Percentiles rank a stretch among this genome's conserved stretches.
Conservation (phyloP, 2,113 vertebrate species). For the Laticauda colubrina region DNA sequence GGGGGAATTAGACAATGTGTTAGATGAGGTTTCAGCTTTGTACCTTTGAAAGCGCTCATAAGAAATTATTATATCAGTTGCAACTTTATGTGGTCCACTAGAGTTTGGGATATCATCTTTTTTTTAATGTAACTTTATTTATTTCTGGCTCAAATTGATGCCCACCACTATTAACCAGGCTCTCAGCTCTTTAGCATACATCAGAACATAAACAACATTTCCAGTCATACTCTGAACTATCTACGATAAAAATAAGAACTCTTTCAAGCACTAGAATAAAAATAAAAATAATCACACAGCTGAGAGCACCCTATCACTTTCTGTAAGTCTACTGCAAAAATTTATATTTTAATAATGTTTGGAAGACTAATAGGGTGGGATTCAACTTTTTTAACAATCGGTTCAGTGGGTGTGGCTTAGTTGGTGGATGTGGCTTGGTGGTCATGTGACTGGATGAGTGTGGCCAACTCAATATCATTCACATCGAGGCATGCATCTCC, state of each 20-base stretch:
- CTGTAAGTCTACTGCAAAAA: not conserved
- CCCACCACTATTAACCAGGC: not conserved
- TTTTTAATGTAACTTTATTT: not conserved
- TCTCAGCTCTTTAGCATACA: not conserved
- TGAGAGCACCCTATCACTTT: not conserved
- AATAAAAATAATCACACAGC: not conserved
- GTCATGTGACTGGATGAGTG: too few relatives aligned
- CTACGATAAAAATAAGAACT: not conserved
- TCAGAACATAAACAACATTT: not conserved
- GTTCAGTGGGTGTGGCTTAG: too few relatives aligned
- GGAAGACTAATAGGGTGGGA: not conserved
- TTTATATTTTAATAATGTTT: not conserved
- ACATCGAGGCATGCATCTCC: too few relatives aligned
- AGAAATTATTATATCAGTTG: not conserved
- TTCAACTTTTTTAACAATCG: too few relatives aligned
- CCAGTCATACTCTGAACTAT: not conserved
- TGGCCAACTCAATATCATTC: too few relatives aligned
- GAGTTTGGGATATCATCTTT: not conserved
- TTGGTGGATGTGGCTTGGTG: too few relatives aligned
- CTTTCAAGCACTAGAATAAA: not conserved
- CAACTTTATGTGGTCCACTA: not conserved
- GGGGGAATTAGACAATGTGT: not conserved
- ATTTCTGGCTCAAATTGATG: not conserved
- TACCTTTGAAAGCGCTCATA: not conserved
- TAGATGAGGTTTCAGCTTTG: not conserved